Conservation (phyloP, 2,888 invertebrate genomes). For the Platycnemis pennipes region DNA sequence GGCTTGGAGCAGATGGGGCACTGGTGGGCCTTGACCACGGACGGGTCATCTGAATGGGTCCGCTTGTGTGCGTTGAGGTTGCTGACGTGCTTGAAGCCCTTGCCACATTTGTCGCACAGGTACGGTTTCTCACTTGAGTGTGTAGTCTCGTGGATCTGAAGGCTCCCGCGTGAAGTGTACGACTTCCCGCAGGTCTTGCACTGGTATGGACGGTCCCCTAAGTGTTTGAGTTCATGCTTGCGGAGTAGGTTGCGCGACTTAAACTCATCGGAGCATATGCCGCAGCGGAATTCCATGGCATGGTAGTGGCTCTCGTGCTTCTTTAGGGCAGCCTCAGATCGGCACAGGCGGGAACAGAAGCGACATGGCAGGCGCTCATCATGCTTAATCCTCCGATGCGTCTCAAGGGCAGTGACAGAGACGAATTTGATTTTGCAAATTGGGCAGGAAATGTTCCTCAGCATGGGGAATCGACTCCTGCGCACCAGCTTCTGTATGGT, state of each 20-base stretch:
- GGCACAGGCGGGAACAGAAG: constrained; percentile 17
- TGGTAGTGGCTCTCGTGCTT: constrained; percentile 44
- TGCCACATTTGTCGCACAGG: constrained; percentile 77
- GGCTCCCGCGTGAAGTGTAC: constrained; percentile 76
- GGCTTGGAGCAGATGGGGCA: constrained; percentile 79
- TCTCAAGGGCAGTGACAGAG: constrained; percentile 42
- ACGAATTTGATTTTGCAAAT: constrained; percentile 46
- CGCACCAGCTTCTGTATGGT: constrained; percentile 69
- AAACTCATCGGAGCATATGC: constrained; percentile 44
- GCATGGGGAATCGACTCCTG: background rate
- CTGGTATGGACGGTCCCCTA: constrained; percentile 74
- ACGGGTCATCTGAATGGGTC: constrained; percentile 76
- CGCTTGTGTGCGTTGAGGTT: constrained; percentile 77
- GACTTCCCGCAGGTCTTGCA: constrained; percentile 76
- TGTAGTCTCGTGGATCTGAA: constrained; percentile 77
- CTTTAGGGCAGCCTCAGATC: constrained; percentile 39
- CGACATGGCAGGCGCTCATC: constrained; percentile 51
- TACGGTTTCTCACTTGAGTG: constrained; percentile 74
- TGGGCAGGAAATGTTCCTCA: background rate
- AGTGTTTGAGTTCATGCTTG: constrained; percentile 74
- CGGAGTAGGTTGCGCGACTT: constrained; percentile 20
- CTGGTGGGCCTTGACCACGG: constrained; percentile 76
- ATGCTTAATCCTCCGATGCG: constrained; percentile 40
- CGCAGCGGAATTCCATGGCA: constrained; percentile 29
- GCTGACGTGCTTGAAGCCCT: constrained; percentile 77